phyloP scores from a whole-genome alignment of 2,888 invertebrate genomes.

The Amphimallon solstitiale region DNA sequence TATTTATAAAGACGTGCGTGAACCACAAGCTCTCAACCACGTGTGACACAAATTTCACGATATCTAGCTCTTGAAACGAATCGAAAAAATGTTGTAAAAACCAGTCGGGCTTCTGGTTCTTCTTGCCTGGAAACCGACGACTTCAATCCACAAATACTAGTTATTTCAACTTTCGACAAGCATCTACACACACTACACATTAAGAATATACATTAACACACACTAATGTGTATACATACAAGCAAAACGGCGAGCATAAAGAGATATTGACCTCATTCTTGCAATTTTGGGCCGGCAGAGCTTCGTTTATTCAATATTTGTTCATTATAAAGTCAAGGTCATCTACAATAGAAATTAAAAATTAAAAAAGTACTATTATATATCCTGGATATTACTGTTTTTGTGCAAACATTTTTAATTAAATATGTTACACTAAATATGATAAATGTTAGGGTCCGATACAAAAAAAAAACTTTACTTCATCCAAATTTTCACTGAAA shows the following conservation, averaged over 20 bases:
- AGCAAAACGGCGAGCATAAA: not conserved
- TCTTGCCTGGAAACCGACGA: not conserved
- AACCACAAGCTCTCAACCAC: not conserved
- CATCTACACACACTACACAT: not conserved
- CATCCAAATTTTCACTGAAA: no score
- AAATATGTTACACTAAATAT: no score
- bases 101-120: conserved; percentile 2
- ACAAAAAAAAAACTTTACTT: no score
- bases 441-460: no score
- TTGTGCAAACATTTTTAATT: no score
- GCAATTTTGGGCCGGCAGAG: not conserved
- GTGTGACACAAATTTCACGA: conserved; percentile 16
- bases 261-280: conserved; percentile 23
- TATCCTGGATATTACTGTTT: no score
- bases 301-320: no score
- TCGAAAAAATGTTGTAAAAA: not conserved
- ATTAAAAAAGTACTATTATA: no score
- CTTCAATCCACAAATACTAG: not conserved
- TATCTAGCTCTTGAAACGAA: not conserved
- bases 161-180: conserved; percentile 15
- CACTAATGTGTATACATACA: not conserved
- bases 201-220: conserved; percentile 5
- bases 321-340: no score
- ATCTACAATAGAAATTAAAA: no score
- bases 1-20: not conserved